Percentiles rank a stretch among this genome's conserved stretches.
Conservation (phyloP, 2,797 vertebrate species). For the Myotis myotis region DNA sequence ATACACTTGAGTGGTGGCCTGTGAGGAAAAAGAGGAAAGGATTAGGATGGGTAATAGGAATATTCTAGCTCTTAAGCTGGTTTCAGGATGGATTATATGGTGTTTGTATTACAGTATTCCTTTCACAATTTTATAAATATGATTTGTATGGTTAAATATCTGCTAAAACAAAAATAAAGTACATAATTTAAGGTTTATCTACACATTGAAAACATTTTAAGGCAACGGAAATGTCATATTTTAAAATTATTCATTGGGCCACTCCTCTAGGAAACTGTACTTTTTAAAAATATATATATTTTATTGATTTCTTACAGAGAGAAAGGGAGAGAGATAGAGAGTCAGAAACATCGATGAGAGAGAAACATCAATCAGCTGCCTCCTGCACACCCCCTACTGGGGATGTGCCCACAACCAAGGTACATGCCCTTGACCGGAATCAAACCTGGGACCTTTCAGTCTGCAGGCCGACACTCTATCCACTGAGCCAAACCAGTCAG, state of each 20-base stretch:
- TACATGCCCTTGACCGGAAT: too few species aligned
- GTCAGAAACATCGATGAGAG: too few species aligned
- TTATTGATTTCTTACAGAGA: too few species aligned
- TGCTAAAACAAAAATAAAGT: slow-evolving; percentile 25
- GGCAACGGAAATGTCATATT: slow-evolving; percentile 5
- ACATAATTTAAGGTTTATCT: not conserved
- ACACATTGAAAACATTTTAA: slow-evolving; percentile 44
- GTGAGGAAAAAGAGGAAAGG: not conserved
- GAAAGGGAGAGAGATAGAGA: too few species aligned
- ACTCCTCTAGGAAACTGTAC: not conserved
- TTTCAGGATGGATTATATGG: not conserved
- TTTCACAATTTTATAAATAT: slow-evolving; percentile 28
- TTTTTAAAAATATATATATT: too few species aligned
- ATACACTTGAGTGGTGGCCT: not conserved
- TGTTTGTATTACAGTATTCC: not conserved
- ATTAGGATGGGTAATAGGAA: not conserved
- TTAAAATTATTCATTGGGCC: slow-evolving; percentile 32
- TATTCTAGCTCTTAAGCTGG: not conserved
- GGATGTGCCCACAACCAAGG: too few species aligned
- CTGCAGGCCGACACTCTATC: too few species aligned
- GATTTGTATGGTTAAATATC: slow-evolving; percentile 4
- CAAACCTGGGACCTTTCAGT: too few species aligned
- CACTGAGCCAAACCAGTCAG: too few species aligned
- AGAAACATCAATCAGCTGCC: too few species aligned
- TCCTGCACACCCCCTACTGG: too few species aligned